Evolutionary conservation across 2,113 vertebrate species (phyloP).

Genomic region (Neolamprologus longior): DNA sequence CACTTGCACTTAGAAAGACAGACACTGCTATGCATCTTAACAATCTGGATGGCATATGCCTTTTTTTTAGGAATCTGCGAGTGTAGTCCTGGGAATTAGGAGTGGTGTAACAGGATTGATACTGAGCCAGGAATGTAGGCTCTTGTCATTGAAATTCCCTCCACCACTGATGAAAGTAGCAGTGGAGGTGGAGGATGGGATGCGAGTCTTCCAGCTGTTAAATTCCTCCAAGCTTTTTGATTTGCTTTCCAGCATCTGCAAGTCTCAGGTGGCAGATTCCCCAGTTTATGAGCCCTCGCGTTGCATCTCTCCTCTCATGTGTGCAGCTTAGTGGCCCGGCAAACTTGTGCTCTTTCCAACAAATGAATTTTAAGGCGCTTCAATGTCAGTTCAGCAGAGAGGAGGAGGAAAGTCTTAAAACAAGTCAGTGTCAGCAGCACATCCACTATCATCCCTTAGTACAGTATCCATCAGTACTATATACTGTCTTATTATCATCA

Average conservation of each 20-base stretch:
- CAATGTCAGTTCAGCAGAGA: slow-evolving; percentile 19
- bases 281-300: slow-evolving; percentile 48
- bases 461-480: slow-evolving; percentile 42
- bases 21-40: slow-evolving; percentile 40
- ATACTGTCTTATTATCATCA: slow-evolving; percentile 51
- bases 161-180: slow-evolving; percentile 44
- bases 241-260: slow-evolving; percentile 52
- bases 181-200: slow-evolving; percentile 32
- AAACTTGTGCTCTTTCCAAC: slow-evolving; percentile 19
- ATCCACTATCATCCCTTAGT: slow-evolving; percentile 18
- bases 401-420: slow-evolving; percentile 12
- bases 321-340: slow-evolving; percentile 23
- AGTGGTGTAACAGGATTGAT: slow-evolving; percentile 40
- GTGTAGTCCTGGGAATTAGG: slow-evolving; percentile 8
- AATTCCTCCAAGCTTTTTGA: slow-evolving; percentile 55
- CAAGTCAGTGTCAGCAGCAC: slow-evolving; percentile 33
- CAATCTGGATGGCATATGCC: slow-evolving; percentile 18
- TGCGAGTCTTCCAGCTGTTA: slow-evolving; percentile 61
- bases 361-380: slow-evolving; percentile 22
- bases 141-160: slow-evolving; percentile 40
- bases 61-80: slow-evolving; percentile 3
- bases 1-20: not conserved
- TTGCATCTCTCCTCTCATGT: slow-evolving; percentile 21
- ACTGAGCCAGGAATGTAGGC: slow-evolving; percentile 35
- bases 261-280: slow-evolving; percentile 69